Evolutionary conservation across 2,888 invertebrate genomes (phyloP), one percentile per base, ranked within the genome.

Genomic region (Watsonalla cultraria): DNA sequence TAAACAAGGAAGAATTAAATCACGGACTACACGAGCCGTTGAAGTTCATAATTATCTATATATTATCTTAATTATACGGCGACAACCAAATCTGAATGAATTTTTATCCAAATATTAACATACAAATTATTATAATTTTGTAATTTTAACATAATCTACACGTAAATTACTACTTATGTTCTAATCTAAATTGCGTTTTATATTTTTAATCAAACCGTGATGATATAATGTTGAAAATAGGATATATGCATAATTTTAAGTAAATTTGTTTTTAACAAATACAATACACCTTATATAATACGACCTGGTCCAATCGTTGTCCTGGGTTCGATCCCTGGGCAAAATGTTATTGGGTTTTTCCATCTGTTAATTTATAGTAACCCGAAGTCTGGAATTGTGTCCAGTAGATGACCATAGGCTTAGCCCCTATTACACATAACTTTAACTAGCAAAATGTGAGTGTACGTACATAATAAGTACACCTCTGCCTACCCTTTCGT

Each of bases 11-110:
- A 52, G 55, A 61, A 64, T 59, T 50, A 59, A 65, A 63, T 64
- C 67, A 69, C 62, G 60, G 63, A 71, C 66, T 60, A 46, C 57
- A 57, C 55, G 60, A 62, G 56, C 13, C 55, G 55, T 70, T 70
- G 66, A 70, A 70, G 68, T 68, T 64, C 62, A 60, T 66, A 67
- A 69, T 68, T 65, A 57, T 65, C 51, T 59, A 54, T 62, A 57
- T 57, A 53, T 66, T 68, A 69, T 70, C 66, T 70, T 66, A 65
- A 68, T 63, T 58, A 55, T 58, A 46, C 56, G 59, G 54, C 62
- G 62, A 67, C 65, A 61, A 58, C 65, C 64, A 59, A 55, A 49
- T 53, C 8, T 51, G 15, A 54, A 52, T 52, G 47, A 48, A 47
- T 52, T 53, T 53, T 54, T 53, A 46, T 53, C 52, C 46, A 33